These are phyloP conservation scores for Tor tambroides DNA, from an alignment of 2,113 vertebrate genomes.

Conservation along the genomic window DNA sequence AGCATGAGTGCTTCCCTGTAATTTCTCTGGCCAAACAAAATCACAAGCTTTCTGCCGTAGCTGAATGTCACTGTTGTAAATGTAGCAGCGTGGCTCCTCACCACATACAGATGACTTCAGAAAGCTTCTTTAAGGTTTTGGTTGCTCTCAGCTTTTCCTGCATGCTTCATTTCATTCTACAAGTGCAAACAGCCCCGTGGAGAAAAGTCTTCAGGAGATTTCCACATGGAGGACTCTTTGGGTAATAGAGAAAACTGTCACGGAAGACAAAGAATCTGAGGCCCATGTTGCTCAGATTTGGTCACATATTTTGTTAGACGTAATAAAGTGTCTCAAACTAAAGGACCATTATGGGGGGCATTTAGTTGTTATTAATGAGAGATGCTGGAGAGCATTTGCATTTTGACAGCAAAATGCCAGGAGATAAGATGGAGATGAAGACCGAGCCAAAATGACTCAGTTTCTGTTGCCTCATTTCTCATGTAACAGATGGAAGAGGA, in stretches of 20 bases:
- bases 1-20: background rate
- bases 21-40: background rate
- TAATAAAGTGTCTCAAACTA: background rate
- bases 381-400: background rate
- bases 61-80: background rate
- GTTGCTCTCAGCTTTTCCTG: background rate
- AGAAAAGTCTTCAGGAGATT: constrained; percentile 4
- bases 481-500: constrained; percentile 14
- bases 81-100: background rate
- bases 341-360: background rate
- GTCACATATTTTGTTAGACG: no score
- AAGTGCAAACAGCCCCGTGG: constrained; percentile 1
- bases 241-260: background rate
- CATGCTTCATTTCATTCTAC: constrained; percentile 3
- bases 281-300: background rate
- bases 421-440: background rate
- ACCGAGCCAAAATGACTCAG: background rate
- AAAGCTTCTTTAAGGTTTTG: background rate
- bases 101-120: background rate
- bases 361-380: background rate
- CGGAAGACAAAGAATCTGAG: background rate
- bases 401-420: background rate
- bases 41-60: background rate
- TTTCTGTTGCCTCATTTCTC: background rate
- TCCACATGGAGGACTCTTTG: background rate